Evolutionary conservation across 2,888 invertebrate species (phyloP).

Genomic region (Pseudolycoriella hygida): DNA sequence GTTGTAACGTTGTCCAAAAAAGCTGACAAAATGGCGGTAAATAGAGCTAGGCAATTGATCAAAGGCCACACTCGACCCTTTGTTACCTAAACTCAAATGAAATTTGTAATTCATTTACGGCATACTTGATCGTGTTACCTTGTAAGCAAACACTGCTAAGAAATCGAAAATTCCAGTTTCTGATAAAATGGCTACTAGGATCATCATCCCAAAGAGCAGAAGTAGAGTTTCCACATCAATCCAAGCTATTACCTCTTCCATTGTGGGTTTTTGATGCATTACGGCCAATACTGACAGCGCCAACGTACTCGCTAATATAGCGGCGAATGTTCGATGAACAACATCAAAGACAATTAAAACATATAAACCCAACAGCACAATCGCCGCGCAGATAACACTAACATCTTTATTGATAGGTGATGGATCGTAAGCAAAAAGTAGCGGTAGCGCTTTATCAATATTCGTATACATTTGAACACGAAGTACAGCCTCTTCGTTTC

Average conservation of each 20-base stretch:
- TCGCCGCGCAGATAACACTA: constrained; percentile 48
- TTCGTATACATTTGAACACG: constrained; percentile 4
- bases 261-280: constrained; percentile 41
- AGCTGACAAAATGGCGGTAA: constrained; percentile 42
- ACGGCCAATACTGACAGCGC: constrained; percentile 42
- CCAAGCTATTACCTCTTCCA: constrained; percentile 44
- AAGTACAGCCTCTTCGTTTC: background rate
- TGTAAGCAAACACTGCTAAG: constrained; percentile 40
- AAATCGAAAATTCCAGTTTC: constrained; percentile 56
- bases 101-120: background rate
- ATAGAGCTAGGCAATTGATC: constrained; percentile 40
- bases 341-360: constrained; percentile 61
- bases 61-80: constrained; percentile 45
- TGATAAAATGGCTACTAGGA: constrained; percentile 45
- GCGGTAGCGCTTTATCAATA: constrained; percentile 13
- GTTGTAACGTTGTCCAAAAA: constrained; percentile 55
- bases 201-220: constrained; percentile 53
- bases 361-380: constrained; percentile 48
- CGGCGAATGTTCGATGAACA: constrained; percentile 47
- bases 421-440: constrained; percentile 35
- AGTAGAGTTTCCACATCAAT: constrained; percentile 44
- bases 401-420: constrained; percentile 39
- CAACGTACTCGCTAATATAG: constrained; percentile 44
- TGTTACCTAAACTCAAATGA: constrained; percentile 31
- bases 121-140: constrained; percentile 28